Base-by-base conservation (phyloP, 2,888 invertebrate genomes). In the Alitta virens region DNA sequence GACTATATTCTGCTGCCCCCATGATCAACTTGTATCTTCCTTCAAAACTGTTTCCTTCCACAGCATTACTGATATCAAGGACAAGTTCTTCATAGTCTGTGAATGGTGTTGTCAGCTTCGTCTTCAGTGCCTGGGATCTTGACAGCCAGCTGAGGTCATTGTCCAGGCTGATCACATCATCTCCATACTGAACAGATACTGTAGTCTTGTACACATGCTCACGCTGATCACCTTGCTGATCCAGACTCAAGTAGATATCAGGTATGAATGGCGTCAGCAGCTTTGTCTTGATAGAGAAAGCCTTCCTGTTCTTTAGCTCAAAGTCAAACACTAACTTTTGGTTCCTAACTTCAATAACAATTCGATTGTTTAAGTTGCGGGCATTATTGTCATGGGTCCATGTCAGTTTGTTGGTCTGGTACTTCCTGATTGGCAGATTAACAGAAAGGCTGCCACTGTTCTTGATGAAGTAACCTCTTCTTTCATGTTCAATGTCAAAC, bases 331-430 rank as follows among this genome's bases (percentile, higher is more conserved):
- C 26, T n/a, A 21, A 16, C 46, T 40, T 38, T 25, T 54, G 21
- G 16, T 53, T 54, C 25, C 25, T 43, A 21, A 43, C 40, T 38
- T 65, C 66, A 27, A 64, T 14, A 49, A 65, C 66, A 18, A 40
- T 21, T 18, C 56, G 54, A 21, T 38, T 42, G 46, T 60, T 66
- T 42, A 63, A 26, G 24, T n/a, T 56, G 38, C 40, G 56, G 3
- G 38, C 56, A 23, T 67, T 57, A 33, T 68, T 63, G 43, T 43
- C 23, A 50, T 66, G 64, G 2, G 43, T 60, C 68, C 66, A 67
- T 40, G 56, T 61, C 23, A 67, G 21, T 51, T 59, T 62, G 40
- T 42, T 53, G 16, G 26, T 33, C 25, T 53, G 46, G 46, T 49
- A 61, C 42, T 24, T 54, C 25, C 42, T 43, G 56, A 63, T 65